Conservation (phyloP, 2,888 invertebrate genomes). For the Syrphus vitripennis region DNA sequence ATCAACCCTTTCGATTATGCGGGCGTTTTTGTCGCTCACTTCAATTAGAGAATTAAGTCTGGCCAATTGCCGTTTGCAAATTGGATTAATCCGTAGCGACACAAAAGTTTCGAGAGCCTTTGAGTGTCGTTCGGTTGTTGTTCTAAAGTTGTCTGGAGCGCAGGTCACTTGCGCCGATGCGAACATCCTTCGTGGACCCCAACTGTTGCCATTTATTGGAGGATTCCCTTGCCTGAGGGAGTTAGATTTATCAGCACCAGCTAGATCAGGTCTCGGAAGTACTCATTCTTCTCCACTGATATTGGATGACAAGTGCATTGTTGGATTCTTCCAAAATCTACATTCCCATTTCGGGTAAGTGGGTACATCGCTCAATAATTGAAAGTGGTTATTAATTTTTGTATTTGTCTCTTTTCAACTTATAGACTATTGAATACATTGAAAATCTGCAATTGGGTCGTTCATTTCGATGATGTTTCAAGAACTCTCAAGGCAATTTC, state of each 20-base stretch:
- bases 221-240: conserved; percentile 82
- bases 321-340: conserved; percentile 81
- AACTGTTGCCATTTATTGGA: conserved; percentile 81
- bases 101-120: conserved; percentile 74
- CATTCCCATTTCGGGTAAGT: conserved; percentile 80
- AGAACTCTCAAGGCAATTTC: conserved; percentile 75
- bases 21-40: conserved; percentile 82
- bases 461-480: conserved; percentile 75
- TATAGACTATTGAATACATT: conserved; percentile 75
- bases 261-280: conserved; percentile 80
- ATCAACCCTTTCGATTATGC: conserved; percentile 81
- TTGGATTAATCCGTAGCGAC: conserved; percentile 76
- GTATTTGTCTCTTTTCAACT: background rate
- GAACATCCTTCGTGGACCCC: conserved; percentile 81
- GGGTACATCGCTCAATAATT: too few relatives aligned
- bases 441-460: conserved; percentile 77
- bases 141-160: conserved; percentile 82
- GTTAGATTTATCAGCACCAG: conserved; percentile 81
- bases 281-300: conserved; percentile 79
- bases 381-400: too few relatives aligned
- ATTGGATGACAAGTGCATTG: conserved; percentile 81
- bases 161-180: conserved; percentile 82
- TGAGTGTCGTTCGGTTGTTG: conserved; percentile 81
- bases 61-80: conserved; percentile 82
- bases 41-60: conserved; percentile 82